A percentile compares a stretch with the other conserved stretches of the same genome.
These are phyloP conservation scores for Ceyx erithaca DNA, from an alignment of 2,797 vertebrate genomes.

Conservation along the genomic window DNA sequence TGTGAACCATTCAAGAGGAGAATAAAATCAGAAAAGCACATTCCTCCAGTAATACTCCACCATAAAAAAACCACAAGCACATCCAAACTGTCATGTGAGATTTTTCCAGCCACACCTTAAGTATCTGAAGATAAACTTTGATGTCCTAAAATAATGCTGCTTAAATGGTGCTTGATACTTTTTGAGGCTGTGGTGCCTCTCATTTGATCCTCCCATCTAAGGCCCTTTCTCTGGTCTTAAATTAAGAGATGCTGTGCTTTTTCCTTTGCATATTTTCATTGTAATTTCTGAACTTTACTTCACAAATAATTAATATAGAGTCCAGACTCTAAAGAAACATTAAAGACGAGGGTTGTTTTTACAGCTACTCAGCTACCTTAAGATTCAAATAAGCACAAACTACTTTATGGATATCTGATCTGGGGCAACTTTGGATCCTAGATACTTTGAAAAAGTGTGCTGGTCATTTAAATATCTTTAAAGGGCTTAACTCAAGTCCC, in stretches of 20 bases:
- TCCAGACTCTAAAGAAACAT: slow-evolving; percentile 26
- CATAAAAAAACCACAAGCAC: neutral
- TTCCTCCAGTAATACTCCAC: neutral
- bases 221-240: slow-evolving; percentile 8
- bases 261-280: slow-evolving; percentile 29
- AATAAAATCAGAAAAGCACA: slow-evolving; percentile 30
- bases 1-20: neutral
- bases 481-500: neutral
- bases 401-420: neutral
- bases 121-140: slow-evolving; percentile 52
- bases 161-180: slow-evolving; percentile 46
- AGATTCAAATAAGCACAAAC: neutral
- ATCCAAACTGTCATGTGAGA: slow-evolving; percentile 27
- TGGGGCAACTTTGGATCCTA: neutral
- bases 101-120: slow-evolving; percentile 60
- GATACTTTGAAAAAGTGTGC: neutral
- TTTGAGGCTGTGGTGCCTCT: slow-evolving; percentile 23
- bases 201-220: slow-evolving; percentile 58
- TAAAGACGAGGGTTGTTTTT: neutral
- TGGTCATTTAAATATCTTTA: slow-evolving; percentile 9
- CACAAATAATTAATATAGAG: neutral
- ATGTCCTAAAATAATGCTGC: slow-evolving; percentile 66
- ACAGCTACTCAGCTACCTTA: neutral
- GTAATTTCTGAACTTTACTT: slow-evolving; percentile 29
- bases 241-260: neutral